Conservation (phyloP, 2,888 invertebrate species). For the Galerucella nymphaeae region DNA sequence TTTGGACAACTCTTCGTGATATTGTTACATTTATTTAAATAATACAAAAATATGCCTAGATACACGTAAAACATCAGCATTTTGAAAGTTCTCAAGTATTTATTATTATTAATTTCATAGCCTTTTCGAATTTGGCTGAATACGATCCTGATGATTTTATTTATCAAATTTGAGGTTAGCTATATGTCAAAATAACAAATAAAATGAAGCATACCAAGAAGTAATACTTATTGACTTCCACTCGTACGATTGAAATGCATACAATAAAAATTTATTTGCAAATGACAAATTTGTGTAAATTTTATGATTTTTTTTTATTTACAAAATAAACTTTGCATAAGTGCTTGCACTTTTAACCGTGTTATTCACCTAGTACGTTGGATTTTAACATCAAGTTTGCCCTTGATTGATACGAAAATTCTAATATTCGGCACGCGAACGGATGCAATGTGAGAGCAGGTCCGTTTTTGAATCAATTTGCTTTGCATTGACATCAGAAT, state of each 20-base stretch:
- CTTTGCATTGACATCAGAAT: neutral
- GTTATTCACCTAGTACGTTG: slow-evolving; percentile 13
- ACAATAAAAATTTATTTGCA: neutral
- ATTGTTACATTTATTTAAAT: neutral
- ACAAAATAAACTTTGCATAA: slow-evolving; percentile 13
- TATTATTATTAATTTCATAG: too few relatives aligned
- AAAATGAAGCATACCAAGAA: too few relatives aligned
- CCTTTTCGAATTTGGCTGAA: too few relatives aligned
- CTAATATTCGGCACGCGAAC: slow-evolving; percentile 12
- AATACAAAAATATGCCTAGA: neutral
- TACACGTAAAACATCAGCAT: neutral
- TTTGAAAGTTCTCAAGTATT: too few relatives aligned
- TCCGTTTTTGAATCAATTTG: neutral
- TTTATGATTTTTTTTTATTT: slow-evolving; percentile 2
- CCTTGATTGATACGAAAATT: slow-evolving; percentile 6
- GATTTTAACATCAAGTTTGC: neutral
- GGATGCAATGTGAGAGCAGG: slow-evolving; percentile 3
- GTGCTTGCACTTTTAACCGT: slow-evolving; percentile 16
- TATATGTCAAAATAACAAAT: too few relatives aligned
- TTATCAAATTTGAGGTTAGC: too few relatives aligned
- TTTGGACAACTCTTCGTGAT: too few relatives aligned
- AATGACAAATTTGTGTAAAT: neutral
- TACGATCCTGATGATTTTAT: too few relatives aligned
- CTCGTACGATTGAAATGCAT: neutral
- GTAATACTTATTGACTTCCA: too few relatives aligned